These are phyloP conservation scores for Ypsolopha scabrella DNA, from an alignment of 2,888 invertebrate genomes.

Conservation along the genomic window DNA sequence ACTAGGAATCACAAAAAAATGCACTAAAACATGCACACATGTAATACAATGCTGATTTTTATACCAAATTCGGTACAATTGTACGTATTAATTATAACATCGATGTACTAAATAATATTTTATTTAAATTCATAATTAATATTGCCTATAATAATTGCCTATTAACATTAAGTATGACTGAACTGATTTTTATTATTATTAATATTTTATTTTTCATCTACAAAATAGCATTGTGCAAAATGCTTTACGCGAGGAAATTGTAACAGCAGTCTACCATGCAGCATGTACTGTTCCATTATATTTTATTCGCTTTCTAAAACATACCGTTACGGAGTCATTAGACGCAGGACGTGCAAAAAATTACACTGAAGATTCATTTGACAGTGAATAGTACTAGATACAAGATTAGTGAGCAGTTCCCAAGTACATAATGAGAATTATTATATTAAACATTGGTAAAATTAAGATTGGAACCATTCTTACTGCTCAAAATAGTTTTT, in stretches of 20 bases:
- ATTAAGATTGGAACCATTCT: no score
- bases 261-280: neutral
- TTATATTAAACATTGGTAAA: no score
- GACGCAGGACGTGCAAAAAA: neutral
- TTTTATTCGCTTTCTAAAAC: constrained; percentile 1
- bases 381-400: no score
- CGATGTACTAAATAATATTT: constrained; percentile 33
- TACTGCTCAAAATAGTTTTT: no score
- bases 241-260: constrained; percentile 12
- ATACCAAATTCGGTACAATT: constrained; percentile 58
- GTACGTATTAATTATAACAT: constrained; percentile 35
- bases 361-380: no score
- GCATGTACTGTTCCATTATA: neutral
- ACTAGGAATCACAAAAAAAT: constrained; percentile 68
- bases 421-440: no score
- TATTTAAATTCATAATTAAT: constrained; percentile 22
- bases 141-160: constrained; percentile 45
- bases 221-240: constrained; percentile 21
- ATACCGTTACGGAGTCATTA: constrained; percentile 10
- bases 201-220: neutral
- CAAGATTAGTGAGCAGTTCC: no score
- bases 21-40: constrained; percentile 71
- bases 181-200: neutral
- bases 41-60: constrained; percentile 47
- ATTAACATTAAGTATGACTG: constrained; percentile 20